These are phyloP conservation scores for Cygnus atratus DNA, from an alignment of 2,113 vertebrate species.

Conservation along the genomic window DNA sequence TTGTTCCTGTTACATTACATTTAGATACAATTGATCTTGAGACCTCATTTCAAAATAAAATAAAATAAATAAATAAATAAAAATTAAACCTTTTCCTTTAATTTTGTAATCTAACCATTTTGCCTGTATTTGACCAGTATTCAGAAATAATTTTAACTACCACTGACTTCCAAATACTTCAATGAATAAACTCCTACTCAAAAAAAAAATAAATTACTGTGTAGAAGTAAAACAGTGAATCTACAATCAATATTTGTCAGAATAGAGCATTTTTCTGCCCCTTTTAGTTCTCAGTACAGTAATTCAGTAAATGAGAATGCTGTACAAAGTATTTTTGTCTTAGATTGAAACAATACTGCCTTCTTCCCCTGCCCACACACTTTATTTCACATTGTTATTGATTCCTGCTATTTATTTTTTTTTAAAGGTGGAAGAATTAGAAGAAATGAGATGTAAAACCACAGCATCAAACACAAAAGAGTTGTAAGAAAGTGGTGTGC, in stretches of 20 bases:
- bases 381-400: neutral
- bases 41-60: neutral
- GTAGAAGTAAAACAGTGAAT: neutral
- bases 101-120: neutral
- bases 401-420: neutral
- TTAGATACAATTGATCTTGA: neutral
- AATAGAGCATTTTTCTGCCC: neutral
- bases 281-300: neutral
- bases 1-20: neutral
- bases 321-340: accelerated
- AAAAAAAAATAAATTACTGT: neutral
- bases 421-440: neutral
- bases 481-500: neutral
- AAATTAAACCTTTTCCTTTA: neutral
- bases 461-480: neutral
- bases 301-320: neutral
- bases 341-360: neutral
- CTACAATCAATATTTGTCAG: neutral
- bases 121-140: neutral
- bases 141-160: neutral
- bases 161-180: neutral
- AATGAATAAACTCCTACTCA: neutral
- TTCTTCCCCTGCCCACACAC: neutral
- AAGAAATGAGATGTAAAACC: neutral
- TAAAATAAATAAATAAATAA: neutral